Base-by-base conservation (phyloP, 2,113 vertebrate genomes). In the Myotis yumanensis region DNA sequence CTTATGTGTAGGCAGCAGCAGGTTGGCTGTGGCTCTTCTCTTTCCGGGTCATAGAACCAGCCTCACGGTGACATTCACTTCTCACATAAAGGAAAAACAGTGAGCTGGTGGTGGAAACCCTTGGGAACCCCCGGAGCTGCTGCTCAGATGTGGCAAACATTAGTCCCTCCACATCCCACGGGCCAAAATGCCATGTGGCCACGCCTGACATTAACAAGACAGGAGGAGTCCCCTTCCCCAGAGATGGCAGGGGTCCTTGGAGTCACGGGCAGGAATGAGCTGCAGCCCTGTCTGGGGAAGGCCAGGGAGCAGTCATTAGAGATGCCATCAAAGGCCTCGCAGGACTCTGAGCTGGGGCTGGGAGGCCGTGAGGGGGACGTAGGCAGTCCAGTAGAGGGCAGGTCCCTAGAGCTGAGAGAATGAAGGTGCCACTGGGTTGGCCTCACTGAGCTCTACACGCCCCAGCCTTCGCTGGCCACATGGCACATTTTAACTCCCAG, bases 401-500 rank as follows among this genome's bases (percentile, higher is more conserved):
- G 32, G 54, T 64, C 90, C 84, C 17, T 16, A 48, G 18, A 66
- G 46, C 37, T n/a, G 4, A 54, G 32, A n/a, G 30, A 37, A 17
- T 8, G 9, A 25, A 57, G 37, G 88, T 20, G 12, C 35, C 35
- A 17, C 28, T 16, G 35, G 46, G 25, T 46, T 9, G 17, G 51
- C 48, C 16, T 3, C 15, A 2, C 28, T 30, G 16, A 46, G 66
- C 16, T 18, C 32, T 20, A 18, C 30, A 22, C 1, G 10, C 51
- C 62, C 20, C 22, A n/a, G 64, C 23, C 35, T 62, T 69, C 0
- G 0, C 43, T 1, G 1, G 11, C 20, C 17, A 4, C 43, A 23
- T 8, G 6, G 11, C 0, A 0, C 8, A 64, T 17, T 15, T 20
- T n/a, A 43, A 22, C 11, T 43, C 25, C 54, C 12, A n/a, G 15